phyloP scores from a whole-genome alignment of 2,113 vertebrate genomes.

The Sylvilagus bachmani region DNA sequence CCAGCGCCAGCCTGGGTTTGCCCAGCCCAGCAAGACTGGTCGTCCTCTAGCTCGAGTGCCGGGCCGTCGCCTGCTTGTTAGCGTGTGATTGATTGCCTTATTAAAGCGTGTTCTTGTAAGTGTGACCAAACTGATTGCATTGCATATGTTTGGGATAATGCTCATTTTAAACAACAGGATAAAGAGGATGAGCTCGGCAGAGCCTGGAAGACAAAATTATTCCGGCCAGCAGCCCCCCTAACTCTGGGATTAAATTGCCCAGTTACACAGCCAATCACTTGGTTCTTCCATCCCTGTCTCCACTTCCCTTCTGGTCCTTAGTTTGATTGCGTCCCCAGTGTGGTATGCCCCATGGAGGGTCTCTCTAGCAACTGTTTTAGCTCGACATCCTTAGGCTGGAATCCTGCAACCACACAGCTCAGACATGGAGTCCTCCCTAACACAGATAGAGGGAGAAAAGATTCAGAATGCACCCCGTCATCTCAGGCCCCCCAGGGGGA shows the following conservation, averaged over 20 bases:
- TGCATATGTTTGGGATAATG: conserved; percentile 99
- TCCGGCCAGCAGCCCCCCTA: conserved; percentile 82
- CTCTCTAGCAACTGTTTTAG: conserved; percentile 16
- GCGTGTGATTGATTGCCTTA: conserved; percentile 99
- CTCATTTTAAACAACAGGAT: conserved; percentile 95
- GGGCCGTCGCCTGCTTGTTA: conserved; percentile 88
- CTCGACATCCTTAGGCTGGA: background rate
- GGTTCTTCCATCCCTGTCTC: conserved; percentile 63
- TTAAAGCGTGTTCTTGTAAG: conserved; percentile 99
- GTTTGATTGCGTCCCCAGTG: conserved; percentile 37
- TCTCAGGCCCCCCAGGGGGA: conserved; percentile 35
- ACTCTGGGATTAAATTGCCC: conserved; percentile 87
- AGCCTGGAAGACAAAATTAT: conserved; percentile 85
- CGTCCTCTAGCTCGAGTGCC: conserved; percentile 76
- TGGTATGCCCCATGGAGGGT: background rate
- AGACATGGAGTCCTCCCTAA: background rate
- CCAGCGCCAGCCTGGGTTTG: background rate
- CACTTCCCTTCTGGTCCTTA: conserved; percentile 59
- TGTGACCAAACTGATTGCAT: conserved; percentile 99
- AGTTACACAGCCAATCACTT: conserved; percentile 83
- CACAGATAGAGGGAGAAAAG: background rate
- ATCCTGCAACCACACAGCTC: background rate
- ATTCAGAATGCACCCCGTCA: conserved; percentile 58
- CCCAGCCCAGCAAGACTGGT: conserved; percentile 3
- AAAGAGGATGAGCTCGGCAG: conserved; percentile 88